phyloP scores from a whole-genome alignment of 2,888 invertebrate species.

The Ectropis crepuscularia region DNA sequence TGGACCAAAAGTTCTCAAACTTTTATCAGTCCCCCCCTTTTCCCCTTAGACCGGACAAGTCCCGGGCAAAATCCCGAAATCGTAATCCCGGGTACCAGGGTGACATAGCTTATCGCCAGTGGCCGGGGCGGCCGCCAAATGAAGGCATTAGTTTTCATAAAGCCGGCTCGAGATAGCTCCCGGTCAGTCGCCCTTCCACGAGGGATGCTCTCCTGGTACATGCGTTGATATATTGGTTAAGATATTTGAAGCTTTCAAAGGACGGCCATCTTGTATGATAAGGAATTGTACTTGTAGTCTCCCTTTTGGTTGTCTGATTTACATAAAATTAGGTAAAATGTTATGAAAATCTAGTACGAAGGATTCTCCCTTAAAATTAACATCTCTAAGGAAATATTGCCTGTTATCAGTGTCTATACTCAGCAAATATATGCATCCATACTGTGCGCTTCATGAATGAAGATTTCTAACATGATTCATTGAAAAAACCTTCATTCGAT shows the following conservation, averaged over 20 bases:
- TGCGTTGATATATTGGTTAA: conserved; percentile 63
- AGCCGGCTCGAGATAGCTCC: conserved; percentile 73
- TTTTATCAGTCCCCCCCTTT: conserved; percentile 65
- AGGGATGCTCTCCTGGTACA: conserved; percentile 63
- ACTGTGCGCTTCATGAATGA: too few species aligned
- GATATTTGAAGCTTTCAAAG: conserved; percentile 58
- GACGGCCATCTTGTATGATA: conserved; percentile 28
- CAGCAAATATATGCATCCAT: too few species aligned
- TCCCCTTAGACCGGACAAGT: conserved; percentile 44
- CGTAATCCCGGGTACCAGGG: conserved; percentile 79
- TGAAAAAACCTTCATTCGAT: too few species aligned
- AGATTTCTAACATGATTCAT: too few species aligned
- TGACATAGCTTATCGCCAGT: conserved; percentile 79
- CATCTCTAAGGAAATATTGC: too few species aligned
- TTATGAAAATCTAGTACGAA: neutral
- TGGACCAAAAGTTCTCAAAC: conserved; percentile 64
- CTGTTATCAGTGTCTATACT: too few species aligned
- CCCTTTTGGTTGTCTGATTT: conserved; percentile 21
- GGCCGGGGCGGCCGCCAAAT: conserved; percentile 76
- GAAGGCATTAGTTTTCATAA: conserved; percentile 84
- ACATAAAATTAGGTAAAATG: conserved; percentile 3
- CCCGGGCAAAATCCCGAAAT: conserved; percentile 65
- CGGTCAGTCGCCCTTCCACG: conserved; percentile 62
- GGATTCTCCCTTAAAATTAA: too few species aligned
- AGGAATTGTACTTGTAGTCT: conserved; percentile 20